Evolutionary conservation across 2,113 vertebrate genomes (phyloP).

Genomic region (Athene noctua): DNA sequence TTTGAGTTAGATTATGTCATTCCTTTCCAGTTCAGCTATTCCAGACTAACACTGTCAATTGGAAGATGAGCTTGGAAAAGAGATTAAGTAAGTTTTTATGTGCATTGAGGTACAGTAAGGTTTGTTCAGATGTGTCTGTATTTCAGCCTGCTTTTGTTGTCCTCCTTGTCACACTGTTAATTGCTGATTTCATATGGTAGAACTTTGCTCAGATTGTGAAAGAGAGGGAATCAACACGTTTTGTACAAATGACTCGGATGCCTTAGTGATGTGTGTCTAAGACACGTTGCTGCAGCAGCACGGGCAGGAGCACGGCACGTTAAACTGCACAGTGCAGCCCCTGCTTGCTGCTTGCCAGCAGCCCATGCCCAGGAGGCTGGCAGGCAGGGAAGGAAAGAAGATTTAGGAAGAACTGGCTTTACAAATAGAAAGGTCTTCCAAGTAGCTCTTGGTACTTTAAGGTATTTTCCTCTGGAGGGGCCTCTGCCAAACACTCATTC

Average conservation of each 20-base stretch:
- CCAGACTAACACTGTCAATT: neutral
- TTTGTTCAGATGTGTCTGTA: neutral
- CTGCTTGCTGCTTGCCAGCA: neutral
- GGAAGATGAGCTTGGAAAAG: neutral
- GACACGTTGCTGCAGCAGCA: rapidly evolving
- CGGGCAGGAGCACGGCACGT: rapidly evolving
- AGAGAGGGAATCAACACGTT: neutral
- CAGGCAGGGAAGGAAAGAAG: neutral
- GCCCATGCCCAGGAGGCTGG: neutral
- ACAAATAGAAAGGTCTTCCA: neutral
- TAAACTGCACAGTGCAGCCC: neutral
- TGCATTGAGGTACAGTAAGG: neutral
- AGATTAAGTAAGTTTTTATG: neutral
- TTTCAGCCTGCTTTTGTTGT: neutral
- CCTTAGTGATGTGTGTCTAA: neutral
- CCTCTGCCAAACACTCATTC: rapidly evolving
- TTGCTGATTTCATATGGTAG: neutral
- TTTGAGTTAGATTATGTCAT: neutral
- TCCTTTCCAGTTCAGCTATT: neutral
- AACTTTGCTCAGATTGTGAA: neutral
- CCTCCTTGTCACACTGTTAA: neutral
- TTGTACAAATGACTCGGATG: neutral
- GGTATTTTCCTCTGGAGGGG: neutral
- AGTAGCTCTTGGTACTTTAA: neutral
- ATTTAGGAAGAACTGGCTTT: neutral